These are phyloP conservation scores for Chymomyza amoena DNA, from an alignment of 2,888 invertebrate genomes.

Conservation along the genomic window DNA sequence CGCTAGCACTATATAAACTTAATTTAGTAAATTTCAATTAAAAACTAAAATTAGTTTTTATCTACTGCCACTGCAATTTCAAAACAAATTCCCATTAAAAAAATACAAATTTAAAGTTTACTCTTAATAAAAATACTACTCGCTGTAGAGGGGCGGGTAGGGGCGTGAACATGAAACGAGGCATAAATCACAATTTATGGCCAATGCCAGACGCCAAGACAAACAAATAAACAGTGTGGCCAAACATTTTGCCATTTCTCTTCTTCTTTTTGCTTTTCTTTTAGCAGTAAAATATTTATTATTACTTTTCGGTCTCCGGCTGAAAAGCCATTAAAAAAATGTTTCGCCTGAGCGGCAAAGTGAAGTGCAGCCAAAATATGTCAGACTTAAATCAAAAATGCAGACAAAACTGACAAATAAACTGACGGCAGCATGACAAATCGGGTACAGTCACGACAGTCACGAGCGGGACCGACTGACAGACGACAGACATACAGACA, in stretches of 20 bases:
- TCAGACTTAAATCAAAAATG: constrained; percentile 60
- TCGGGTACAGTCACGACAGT: constrained; percentile 12
- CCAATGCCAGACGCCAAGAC: constrained; percentile 45
- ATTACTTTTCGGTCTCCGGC: constrained; percentile 17
- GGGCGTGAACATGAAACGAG: constrained; percentile 29
- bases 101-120: not conserved
- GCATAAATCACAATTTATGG: constrained; percentile 60
- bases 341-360: constrained; percentile 16
- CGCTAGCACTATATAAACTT: too few relatives aligned
- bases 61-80: not conserved
- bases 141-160: constrained; percentile 29
- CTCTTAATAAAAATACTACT: not conserved
- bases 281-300: constrained; percentile 45
- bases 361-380: constrained; percentile 53
- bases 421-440: constrained; percentile 35
- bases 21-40: too few relatives aligned
- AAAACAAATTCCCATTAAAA: not conserved
- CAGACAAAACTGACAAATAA: constrained; percentile 62
- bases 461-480: constrained; percentile 11
- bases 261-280: constrained; percentile 12
- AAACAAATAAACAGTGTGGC: constrained; percentile 45
- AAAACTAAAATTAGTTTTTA: not conserved
- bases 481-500: constrained; percentile 9
- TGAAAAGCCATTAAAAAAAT: not conserved
- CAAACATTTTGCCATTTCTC: constrained; percentile 8